A percentile compares a stretch with the other conserved stretches of the same genome.
Evolutionary conservation across 2,888 invertebrate species (phyloP).

Genomic region (Protonemura montana): DNA sequence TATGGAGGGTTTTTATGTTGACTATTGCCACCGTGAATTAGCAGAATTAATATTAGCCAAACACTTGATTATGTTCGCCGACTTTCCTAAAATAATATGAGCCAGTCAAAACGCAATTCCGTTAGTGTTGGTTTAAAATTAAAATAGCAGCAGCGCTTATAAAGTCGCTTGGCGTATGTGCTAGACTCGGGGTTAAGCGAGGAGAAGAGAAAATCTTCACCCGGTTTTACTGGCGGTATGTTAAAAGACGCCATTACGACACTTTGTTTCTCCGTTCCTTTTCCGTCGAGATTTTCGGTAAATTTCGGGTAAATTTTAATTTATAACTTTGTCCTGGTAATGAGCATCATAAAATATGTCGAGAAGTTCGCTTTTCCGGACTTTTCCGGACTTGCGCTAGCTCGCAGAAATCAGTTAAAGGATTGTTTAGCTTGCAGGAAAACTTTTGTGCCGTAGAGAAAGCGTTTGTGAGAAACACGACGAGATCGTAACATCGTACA

Average conservation of each 20-base stretch:
- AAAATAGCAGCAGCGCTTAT: no score
- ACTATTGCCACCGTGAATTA: background rate
- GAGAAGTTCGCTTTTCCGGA: background rate
- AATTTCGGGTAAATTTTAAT: background rate
- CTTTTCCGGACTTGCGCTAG: no score
- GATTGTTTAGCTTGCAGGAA: no score
- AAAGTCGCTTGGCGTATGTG: no score
- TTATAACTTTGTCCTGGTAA: background rate
- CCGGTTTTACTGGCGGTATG: background rate
- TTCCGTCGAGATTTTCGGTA: background rate
- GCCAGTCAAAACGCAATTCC: background rate
- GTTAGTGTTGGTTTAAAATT: background rate
- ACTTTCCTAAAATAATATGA: background rate
- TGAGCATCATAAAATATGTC: background rate
- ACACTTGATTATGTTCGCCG: background rate
- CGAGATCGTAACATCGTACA: no score
- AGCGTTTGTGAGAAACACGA: no score
- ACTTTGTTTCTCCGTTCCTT: background rate
- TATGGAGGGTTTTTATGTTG: background rate
- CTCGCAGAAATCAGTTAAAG: no score
- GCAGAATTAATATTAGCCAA: constrained; percentile 7
- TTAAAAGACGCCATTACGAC: background rate
- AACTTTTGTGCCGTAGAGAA: no score
- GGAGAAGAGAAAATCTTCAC: background rate
- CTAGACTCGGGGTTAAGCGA: no score